phyloP scores from a whole-genome alignment of 2,113 vertebrate species.

The Clarias batrachus region DNA sequence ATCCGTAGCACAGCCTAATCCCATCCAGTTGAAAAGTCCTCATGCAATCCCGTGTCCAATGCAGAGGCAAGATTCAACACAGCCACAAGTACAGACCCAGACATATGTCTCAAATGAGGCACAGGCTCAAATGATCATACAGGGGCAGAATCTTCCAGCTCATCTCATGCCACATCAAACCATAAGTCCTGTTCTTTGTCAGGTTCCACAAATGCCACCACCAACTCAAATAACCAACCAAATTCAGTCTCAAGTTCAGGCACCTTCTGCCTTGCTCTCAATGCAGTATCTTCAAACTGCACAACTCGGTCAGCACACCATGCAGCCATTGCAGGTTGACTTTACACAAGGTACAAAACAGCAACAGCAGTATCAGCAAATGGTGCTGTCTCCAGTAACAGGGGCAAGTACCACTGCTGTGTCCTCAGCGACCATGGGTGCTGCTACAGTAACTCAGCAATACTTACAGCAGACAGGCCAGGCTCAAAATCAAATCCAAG shows the following conservation, averaged over 20 bases:
- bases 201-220: slow-evolving; percentile 57
- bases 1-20: slow-evolving; percentile 56
- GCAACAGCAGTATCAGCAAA: slow-evolving; percentile 63
- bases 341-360: slow-evolving; percentile 58
- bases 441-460: slow-evolving; percentile 53
- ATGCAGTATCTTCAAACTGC: slow-evolving; percentile 58
- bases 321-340: slow-evolving; percentile 62
- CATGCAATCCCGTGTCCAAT: slow-evolving; percentile 52
- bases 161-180: slow-evolving; percentile 54
- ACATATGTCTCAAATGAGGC: slow-evolving; percentile 46
- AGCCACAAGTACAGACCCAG: slow-evolving; percentile 59
- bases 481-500: slow-evolving; percentile 54
- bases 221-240: slow-evolving; percentile 52
- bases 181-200: slow-evolving; percentile 48
- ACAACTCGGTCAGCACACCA: slow-evolving; percentile 59
- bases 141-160: slow-evolving; percentile 53
- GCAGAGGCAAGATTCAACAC: slow-evolving; percentile 57
- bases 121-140: slow-evolving; percentile 47
- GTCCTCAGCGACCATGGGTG: slow-evolving; percentile 48
- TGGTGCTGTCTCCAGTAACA: slow-evolving; percentile 57
- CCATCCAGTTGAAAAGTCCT: slow-evolving; percentile 56
- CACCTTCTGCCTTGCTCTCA: slow-evolving; percentile 49
- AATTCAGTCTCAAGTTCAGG: slow-evolving; percentile 58
- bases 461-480: slow-evolving; percentile 58
- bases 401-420: slow-evolving; percentile 46